phyloP scores from a whole-genome alignment of 1,140 invertebrate genomes.

The Cydia amplana region DNA sequence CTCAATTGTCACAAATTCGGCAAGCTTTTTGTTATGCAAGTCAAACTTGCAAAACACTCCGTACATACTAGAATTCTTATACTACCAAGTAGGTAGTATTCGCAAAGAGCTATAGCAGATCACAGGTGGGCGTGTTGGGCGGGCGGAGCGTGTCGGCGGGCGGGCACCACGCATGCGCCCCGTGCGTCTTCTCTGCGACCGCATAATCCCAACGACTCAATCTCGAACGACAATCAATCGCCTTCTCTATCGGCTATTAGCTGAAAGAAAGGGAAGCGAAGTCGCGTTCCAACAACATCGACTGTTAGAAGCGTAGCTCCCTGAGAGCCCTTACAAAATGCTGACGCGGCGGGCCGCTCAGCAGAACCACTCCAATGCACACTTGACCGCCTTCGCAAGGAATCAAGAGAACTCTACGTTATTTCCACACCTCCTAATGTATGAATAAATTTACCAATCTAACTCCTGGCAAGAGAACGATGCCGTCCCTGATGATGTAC shows the following conservation, averaged over 20 bases:
- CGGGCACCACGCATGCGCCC: conserved; percentile 66
- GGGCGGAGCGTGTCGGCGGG: conserved; percentile 64
- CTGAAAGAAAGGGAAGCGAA: conserved; percentile 63
- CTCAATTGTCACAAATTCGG: too few species aligned
- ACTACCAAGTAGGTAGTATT: conserved; percentile 49
- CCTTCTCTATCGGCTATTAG: conserved; percentile 60
- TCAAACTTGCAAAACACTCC: not conserved
- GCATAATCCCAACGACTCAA: conserved; percentile 53
- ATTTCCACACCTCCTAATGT: conserved; percentile 40
- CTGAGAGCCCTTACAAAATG: conserved; percentile 60
- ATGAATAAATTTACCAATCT: conserved; percentile 12
- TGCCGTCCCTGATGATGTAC: conserved; percentile 12
- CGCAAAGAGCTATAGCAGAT: conserved; percentile 56
- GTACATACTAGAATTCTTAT: conserved; percentile 27
- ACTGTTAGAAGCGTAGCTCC: conserved; percentile 51
- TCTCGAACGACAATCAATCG: conserved; percentile 51
- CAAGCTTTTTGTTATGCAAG: not conserved
- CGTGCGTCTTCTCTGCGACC: conserved; percentile 47
- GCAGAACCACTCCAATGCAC: conserved; percentile 54
- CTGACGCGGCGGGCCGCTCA: conserved; percentile 54
- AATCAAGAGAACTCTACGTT: conserved; percentile 61
- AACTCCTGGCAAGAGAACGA: conserved; percentile 14
- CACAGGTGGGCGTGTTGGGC: conserved; percentile 72
- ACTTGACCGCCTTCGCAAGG: conserved; percentile 68
- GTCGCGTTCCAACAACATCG: conserved; percentile 42